Evolutionary conservation across 2,113 vertebrate species (phyloP).

Genomic region (cattle (Bos taurus)): ARS-UCD2.0 NC_037344.1:71374501-71375000

Average conservation of each 20-base stretch:
- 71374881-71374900: background rate
- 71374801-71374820: background rate
- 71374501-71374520: background rate
- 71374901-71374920: background rate
- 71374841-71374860: background rate
- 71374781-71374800: background rate
- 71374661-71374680: background rate
- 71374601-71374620: background rate
- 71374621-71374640: background rate
- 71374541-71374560: background rate
- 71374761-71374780: background rate
- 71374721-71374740: background rate
- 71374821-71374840: background rate
- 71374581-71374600: background rate
- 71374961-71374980: background rate
- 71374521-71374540: background rate
- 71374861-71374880: background rate
- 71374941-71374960: background rate
- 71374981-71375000: background rate
- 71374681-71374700: background rate
- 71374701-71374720: background rate
- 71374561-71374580: background rate
- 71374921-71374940: background rate
- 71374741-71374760: fast-evolving
- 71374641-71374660: background rate